These are phyloP conservation scores for Calcarius lapponicus DNA, from an alignment of 2,797 vertebrate genomes.

Conservation along the genomic window DNA sequence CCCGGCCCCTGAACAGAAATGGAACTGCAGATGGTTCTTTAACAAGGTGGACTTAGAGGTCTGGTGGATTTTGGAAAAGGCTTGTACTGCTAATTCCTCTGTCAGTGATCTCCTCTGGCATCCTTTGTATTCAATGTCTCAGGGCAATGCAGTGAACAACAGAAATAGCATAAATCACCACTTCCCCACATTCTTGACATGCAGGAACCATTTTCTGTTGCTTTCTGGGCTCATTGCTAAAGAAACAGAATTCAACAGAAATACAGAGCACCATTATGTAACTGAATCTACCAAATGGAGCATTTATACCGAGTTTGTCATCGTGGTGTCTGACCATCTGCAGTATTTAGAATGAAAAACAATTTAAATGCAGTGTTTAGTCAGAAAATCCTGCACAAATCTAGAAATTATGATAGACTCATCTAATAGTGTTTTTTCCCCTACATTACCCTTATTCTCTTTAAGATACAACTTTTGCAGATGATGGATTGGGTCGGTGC, in stretches of 20 bases:
- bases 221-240: neutral
- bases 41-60: neutral
- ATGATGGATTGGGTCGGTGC: neutral
- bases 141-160: neutral
- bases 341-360: constrained; percentile 42
- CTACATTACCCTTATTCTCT: neutral
- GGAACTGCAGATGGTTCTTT: neutral
- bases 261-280: neutral
- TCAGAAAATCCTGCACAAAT: neutral
- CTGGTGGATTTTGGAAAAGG: neutral
- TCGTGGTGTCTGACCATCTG: constrained; percentile 30
- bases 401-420: neutral
- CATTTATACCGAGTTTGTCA: neutral
- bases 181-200: neutral
- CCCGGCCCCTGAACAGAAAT: neutral
- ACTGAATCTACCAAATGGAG: neutral
- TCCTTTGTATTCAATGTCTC: neutral
- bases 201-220: neutral
- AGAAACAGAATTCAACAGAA: neutral
- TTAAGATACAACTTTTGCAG: neutral
- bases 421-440: neutral
- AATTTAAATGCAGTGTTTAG: constrained; percentile 25
- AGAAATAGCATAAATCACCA: neutral
- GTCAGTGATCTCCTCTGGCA: neutral
- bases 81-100: neutral